Evolutionary conservation across 2,888 invertebrate genomes (phyloP).

Genomic region (Meloe dianella): DNA sequence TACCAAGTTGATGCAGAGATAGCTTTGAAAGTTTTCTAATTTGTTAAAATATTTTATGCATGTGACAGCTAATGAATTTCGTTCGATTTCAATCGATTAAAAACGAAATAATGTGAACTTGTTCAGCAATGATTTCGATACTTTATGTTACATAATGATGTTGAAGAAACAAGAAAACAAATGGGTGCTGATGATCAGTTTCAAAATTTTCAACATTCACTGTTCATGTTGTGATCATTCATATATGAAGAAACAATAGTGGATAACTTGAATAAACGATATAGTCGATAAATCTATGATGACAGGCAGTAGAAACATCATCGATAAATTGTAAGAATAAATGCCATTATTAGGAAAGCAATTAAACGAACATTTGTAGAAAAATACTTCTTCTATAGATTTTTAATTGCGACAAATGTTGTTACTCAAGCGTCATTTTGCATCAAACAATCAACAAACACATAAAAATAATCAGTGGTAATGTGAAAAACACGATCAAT

Average conservation of each 20-base stretch:
- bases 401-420: not conserved
- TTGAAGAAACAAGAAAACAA: not conserved
- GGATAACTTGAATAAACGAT: constrained; percentile 7
- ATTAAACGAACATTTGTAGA: not conserved
- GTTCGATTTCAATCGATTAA: not conserved
- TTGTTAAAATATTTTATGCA: constrained; percentile 3
- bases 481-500: not conserved
- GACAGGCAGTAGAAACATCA: not conserved
- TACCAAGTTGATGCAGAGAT: constrained; percentile 4
- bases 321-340: not conserved
- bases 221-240: not conserved
- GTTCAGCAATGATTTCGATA: not conserved
- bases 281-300: not conserved
- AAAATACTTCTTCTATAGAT: no score
- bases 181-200: not conserved
- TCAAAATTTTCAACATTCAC: not conserved
- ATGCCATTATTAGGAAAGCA: not conserved
- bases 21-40: constrained; percentile 8
- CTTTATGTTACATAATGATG: no score
- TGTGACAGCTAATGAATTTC: not conserved
- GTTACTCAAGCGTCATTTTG: not conserved
- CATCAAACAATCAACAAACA: not conserved
- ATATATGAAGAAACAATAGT: constrained; percentile 3
- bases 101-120: not conserved
- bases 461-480: not conserved